Evolutionary conservation across 1,140 invertebrate species (phyloP).

Genomic region (Acyrthosiphon pisum): DNA sequence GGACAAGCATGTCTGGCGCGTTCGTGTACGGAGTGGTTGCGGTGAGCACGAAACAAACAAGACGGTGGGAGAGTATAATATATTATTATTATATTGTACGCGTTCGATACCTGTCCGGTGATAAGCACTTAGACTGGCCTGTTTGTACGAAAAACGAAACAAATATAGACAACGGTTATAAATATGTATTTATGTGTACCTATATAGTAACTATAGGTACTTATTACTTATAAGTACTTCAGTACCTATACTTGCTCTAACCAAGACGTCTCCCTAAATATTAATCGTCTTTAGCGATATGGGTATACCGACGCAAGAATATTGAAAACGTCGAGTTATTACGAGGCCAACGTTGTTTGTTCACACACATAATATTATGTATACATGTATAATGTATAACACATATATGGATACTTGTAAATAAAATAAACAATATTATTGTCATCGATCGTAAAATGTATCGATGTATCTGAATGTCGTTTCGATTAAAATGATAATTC

Average conservation of each 20-base stretch:
- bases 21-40: slow-evolving; percentile 21
- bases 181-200: not conserved
- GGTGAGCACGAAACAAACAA: not conserved
- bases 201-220: not conserved
- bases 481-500: not conserved
- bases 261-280: not conserved
- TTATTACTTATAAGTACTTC: not conserved
- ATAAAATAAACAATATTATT: not conserved
- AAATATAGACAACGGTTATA: not conserved
- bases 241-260: not conserved
- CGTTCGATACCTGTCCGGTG: slow-evolving; percentile 23
- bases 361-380: no score
- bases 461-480: not conserved
- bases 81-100: not conserved
- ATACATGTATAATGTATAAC: no score
- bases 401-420: not conserved
- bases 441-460: not conserved
- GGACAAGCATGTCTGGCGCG: slow-evolving; percentile 34
- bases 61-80: not conserved
- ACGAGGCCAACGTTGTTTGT: not conserved
- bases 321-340: not conserved
- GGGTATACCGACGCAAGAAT: not conserved
- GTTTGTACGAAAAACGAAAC: slow-evolving; percentile 8
- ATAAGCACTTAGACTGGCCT: not conserved
- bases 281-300: not conserved